phyloP scores from a whole-genome alignment of 2,888 invertebrate genomes.

The Syritta pipiens region DNA sequence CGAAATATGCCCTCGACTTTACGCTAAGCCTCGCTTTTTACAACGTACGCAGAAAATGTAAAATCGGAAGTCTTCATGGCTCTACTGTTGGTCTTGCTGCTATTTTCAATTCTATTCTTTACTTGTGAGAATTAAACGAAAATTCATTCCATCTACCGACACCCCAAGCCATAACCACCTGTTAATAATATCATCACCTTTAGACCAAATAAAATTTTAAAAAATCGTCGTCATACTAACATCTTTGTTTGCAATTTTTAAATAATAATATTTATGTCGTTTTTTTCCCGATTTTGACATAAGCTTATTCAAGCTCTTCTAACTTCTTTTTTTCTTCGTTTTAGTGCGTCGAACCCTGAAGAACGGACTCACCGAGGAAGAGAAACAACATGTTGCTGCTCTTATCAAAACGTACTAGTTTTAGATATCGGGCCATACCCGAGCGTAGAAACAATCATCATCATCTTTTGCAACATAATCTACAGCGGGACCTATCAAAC shows the following conservation, averaged over 20 bases:
- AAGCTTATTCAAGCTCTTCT: slow-evolving; percentile 1
- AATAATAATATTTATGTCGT: slow-evolving; percentile 20
- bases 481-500: slow-evolving; percentile 59
- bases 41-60: too few relatives aligned
- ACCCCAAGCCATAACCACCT: too few relatives aligned
- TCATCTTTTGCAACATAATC: slow-evolving; percentile 70
- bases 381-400: slow-evolving; percentile 87
- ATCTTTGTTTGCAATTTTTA: too few relatives aligned
- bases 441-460: slow-evolving; percentile 17
- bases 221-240: too few relatives aligned
- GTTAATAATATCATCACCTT: too few relatives aligned
- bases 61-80: too few relatives aligned
- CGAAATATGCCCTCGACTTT: too few relatives aligned
- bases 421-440: not conserved
- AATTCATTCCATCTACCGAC: too few relatives aligned
- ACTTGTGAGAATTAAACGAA: too few relatives aligned
- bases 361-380: slow-evolving; percentile 89
- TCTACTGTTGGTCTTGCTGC: not conserved
- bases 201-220: too few relatives aligned
- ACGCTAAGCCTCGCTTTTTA: too few relatives aligned
- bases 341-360: slow-evolving; percentile 90
- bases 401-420: slow-evolving; percentile 85
- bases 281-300: slow-evolving; percentile 12
- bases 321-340: too few relatives aligned
- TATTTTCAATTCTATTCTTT: slow-evolving; percentile 14